A percentile compares a stretch with the other conserved stretches of the same genome.
These are phyloP conservation scores for Porites evermanni DNA, from an alignment of 92 coral and sea anemone species.

Conservation along the genomic window DNA sequence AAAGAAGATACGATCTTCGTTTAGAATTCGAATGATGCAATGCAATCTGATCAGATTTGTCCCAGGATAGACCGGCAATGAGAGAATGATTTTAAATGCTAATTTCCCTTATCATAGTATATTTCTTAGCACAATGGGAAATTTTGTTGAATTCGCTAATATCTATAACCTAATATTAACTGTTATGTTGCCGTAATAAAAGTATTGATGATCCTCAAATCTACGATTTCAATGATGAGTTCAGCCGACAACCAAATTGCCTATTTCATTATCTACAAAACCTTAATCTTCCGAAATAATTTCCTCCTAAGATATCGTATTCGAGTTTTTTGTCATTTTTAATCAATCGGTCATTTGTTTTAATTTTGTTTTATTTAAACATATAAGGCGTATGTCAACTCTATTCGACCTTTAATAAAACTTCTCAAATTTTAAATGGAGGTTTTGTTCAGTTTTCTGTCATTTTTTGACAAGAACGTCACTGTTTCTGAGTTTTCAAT, in stretches of 20 bases:
- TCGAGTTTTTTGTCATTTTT: background rate
- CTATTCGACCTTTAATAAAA: background rate
- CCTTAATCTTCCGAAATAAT: background rate
- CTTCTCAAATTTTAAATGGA: background rate
- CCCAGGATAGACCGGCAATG: no score
- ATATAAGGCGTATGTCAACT: background rate
- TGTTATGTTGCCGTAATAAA: background rate
- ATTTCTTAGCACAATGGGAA: background rate
- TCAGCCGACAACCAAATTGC: background rate
- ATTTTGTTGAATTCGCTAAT: background rate
- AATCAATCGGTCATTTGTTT: background rate
- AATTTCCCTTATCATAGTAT: no score
- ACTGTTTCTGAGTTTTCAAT: background rate
- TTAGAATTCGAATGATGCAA: no score
- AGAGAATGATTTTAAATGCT: no score
- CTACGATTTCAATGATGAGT: constrained; percentile 5
- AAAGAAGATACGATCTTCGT: no score
- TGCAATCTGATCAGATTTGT: no score
- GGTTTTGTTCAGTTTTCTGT: background rate
- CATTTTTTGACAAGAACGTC: background rate
- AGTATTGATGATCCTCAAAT: background rate
- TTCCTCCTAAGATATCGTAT: background rate
- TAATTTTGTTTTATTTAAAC: background rate
- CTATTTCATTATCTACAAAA: background rate
- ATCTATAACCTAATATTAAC: background rate